Base-by-base conservation (phyloP, 2,113 vertebrate genomes). In the Rhea americana region DNA sequence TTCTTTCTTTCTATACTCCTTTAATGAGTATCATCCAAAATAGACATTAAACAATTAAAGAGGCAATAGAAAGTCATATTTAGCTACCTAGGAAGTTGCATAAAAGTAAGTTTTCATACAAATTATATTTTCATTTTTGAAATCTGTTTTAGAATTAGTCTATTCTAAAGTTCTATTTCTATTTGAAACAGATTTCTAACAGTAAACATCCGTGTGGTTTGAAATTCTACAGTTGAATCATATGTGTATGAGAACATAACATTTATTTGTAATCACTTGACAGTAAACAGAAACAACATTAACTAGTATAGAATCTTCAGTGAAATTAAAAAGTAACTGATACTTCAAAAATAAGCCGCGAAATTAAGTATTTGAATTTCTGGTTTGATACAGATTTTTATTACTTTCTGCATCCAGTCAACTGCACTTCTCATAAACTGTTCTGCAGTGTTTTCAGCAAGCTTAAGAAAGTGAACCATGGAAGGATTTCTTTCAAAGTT, bases 321-420 rank as follows among this genome's bases (percentile, higher is more conserved):
- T 89, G 50, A 87, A 90, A 18, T 14, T 41, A 78, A 66, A 67
- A 75, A 71, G 58, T 82, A 86, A 72, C 41, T 66, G 14, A 48
- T 66, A 78, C 56, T 82, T 89, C 24, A 80, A 67, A 93, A 93
- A 73, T 70, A 82, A 90, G 47, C 50, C 56, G 22, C 41, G 87
- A 72, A 92, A 92, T 87, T 77, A 80, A 87, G 70, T 82, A 70
- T 73, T 87, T 94, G 16, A 89, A 84, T 56, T 87, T 89, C 37
- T 66, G 12, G 8, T 61, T 79, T 92, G 62, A 76, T 70, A 45
- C 3, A 70, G 58, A 32, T 9, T 77, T 91, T 26, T 1, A 6
- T 80, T 82, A n/a, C 22, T 93, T 85, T 90, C 81, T 87, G 55
- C n/a, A 63, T 92, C 30, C 6, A 2, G 37, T 82, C 82, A 93